A percentile compares a stretch with the other conserved stretches of the same genome.
These are phyloP conservation scores for Xylocopa sonorina DNA, from an alignment of 1,140 invertebrate species.

Conservation along the genomic window DNA sequence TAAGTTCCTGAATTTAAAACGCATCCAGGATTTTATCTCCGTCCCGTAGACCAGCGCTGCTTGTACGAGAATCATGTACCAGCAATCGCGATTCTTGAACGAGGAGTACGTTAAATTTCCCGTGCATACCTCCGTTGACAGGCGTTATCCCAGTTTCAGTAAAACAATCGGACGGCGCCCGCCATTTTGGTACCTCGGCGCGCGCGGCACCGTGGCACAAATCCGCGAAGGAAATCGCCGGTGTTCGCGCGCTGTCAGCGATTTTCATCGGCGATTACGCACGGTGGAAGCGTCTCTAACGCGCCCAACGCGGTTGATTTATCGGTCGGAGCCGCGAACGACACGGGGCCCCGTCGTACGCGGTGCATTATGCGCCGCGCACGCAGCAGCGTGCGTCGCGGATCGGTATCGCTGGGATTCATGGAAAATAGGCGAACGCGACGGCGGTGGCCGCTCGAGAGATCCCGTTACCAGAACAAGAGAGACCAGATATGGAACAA, in stretches of 20 bases:
- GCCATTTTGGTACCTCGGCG: not conserved
- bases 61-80: not conserved
- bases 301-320: not conserved
- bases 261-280: conserved; percentile 9
- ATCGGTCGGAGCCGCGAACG: not conserved
- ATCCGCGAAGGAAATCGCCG: not conserved
- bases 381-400: conserved; percentile 5
- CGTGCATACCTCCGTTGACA: too few relatives aligned
- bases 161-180: too few relatives aligned
- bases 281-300: not conserved
- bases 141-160: not conserved
- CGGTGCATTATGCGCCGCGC: conserved; percentile 38
- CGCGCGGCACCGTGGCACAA: not conserved
- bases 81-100: not conserved
- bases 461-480: conserved; percentile 40
- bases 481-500: conserved; percentile 36
- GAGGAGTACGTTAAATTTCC: conserved; percentile 7
- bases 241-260: not conserved
- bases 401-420: conserved; percentile 53
- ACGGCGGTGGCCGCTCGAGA: not conserved
- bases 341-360: not conserved
- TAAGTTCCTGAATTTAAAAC: not conserved
- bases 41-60: not conserved
- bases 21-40: not conserved
- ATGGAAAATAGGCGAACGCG: conserved; percentile 49